Conservation (phyloP, 2,888 invertebrate genomes). For the Apodemia duryi region DNA sequence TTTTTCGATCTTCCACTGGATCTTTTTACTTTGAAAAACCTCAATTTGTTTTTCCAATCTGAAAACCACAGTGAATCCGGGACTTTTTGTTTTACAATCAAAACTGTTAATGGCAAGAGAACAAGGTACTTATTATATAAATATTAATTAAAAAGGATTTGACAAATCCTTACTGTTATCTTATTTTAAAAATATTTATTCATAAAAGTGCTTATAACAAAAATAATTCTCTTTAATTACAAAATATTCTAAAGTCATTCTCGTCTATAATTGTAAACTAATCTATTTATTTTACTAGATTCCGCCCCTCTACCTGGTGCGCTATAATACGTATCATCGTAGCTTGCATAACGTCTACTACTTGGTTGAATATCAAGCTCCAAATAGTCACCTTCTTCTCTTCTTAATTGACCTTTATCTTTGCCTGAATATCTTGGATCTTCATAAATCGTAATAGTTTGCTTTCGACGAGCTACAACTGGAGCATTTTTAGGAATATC, state of each 20-base stretch:
- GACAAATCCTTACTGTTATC: background rate
- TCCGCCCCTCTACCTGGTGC: slow-evolving; percentile 48
- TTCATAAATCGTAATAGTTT: slow-evolving; percentile 75
- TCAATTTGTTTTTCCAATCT: no score
- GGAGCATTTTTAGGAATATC: slow-evolving; percentile 57
- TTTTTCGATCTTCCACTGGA: no score
- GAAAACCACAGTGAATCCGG: no score
- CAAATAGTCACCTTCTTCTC: slow-evolving; percentile 63
- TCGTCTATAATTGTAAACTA: slow-evolving; percentile 71
- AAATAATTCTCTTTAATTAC: slow-evolving; percentile 23
- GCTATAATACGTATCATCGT: slow-evolving; percentile 66
- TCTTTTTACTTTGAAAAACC: no score
- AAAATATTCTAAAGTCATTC: slow-evolving; percentile 29
- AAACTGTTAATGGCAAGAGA: no score
- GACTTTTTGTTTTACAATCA: no score
- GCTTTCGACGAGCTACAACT: slow-evolving; percentile 64
- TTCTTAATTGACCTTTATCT: slow-evolving; percentile 56
- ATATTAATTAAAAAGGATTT: no score
- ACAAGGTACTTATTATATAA: no score
- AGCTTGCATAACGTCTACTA: slow-evolving; percentile 64
- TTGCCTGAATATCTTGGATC: slow-evolving; percentile 69
- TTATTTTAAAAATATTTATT: slow-evolving; percentile 30
- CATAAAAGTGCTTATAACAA: slow-evolving; percentile 30
- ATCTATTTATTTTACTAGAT: slow-evolving; percentile 70
- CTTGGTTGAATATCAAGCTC: slow-evolving; percentile 69